These are phyloP conservation scores for Boloria selene DNA, from an alignment of 2,888 invertebrate genomes.

Conservation along the genomic window DNA sequence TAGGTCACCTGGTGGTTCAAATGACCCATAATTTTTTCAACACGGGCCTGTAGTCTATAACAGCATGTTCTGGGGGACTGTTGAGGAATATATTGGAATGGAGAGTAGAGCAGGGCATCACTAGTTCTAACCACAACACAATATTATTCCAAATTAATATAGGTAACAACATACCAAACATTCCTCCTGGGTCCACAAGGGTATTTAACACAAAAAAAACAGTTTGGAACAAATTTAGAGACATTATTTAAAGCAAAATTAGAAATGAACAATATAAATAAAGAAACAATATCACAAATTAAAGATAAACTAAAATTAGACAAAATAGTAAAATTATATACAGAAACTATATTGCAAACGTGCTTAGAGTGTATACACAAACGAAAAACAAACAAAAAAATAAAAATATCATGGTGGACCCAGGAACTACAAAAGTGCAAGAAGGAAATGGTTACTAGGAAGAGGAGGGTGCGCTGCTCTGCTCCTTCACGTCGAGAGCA, in stretches of 20 bases:
- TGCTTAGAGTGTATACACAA: not conserved
- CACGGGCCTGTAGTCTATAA: too few relatives aligned
- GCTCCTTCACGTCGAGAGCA: constrained; percentile 2
- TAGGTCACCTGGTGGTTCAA: too few relatives aligned
- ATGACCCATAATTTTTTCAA: too few relatives aligned
- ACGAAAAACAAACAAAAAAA: not conserved
- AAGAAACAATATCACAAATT: not conserved
- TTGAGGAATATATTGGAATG: not conserved
- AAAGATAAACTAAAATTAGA: not conserved
- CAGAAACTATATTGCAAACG: not conserved
- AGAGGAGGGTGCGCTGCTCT: constrained; percentile 21
- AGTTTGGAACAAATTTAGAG: not conserved
- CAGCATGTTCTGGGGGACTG: not conserved
- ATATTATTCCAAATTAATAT: too few relatives aligned
- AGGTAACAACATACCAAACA: too few relatives aligned
- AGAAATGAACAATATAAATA: not conserved
- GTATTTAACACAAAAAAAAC: not conserved
- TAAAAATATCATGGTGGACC: constrained; percentile 28
- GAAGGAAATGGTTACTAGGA: constrained; percentile 9
- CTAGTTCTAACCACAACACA: too few relatives aligned
- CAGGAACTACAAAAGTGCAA: constrained; percentile 15
- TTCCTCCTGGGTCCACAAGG: not conserved
- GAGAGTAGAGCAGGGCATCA: too few relatives aligned
- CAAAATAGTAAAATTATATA: not conserved
- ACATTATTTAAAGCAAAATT: not conserved